phyloP scores from a whole-genome alignment of 2,797 vertebrate genomes.

The Cossypha heuglini region DNA sequence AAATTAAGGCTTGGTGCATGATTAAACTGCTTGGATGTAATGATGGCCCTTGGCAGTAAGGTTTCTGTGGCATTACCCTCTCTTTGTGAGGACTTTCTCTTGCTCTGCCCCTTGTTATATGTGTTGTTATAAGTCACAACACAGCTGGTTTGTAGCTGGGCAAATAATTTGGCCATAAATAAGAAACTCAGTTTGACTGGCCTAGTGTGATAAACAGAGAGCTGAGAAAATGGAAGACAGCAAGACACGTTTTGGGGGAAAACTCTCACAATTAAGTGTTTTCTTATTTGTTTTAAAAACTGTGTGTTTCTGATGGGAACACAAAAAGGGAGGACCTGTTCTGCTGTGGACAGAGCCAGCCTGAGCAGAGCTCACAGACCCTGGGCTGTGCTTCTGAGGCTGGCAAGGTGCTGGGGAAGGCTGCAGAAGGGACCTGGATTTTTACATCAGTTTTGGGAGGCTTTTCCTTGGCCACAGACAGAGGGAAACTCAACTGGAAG shows the following conservation, averaged over 20 bases:
- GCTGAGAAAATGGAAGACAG: neutral
- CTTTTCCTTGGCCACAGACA: neutral
- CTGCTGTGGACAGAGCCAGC: neutral
- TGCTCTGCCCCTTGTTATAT: neutral
- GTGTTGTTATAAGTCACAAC: neutral
- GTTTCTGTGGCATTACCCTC: neutral
- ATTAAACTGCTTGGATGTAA: neutral
- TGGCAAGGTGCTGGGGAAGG: neutral
- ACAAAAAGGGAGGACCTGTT: neutral
- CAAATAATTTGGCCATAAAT: no score
- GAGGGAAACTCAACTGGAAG: neutral
- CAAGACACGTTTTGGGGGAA: accelerated
- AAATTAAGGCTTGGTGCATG: neutral
- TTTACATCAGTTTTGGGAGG: neutral
- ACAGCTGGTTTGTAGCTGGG: no score
- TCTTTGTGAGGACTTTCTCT: neutral
- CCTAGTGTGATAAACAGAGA: neutral
- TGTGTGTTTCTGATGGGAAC: neutral
- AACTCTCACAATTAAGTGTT: neutral
- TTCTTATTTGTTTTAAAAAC: neutral
- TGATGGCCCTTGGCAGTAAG: neutral
- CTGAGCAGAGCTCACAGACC: accelerated
- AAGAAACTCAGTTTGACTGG: no score
- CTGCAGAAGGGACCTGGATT: neutral
- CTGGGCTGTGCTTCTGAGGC: neutral